Conservation (phyloP, 2,888 invertebrate genomes). For the Heliconius ethilla region DNA sequence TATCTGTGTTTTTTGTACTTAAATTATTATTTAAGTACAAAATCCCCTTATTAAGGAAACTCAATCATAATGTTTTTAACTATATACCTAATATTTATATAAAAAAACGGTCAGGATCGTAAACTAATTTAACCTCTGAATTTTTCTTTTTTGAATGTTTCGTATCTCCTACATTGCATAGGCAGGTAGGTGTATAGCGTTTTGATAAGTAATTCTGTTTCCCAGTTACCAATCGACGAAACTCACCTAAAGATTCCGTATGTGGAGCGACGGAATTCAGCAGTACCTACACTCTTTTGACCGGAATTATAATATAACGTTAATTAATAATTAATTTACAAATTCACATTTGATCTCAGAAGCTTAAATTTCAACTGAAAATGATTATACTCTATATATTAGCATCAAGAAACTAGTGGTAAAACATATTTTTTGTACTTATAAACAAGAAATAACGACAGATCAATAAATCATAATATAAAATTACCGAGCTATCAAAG, state of each 20-base stretch:
- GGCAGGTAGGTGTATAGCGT: background rate
- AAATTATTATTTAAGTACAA: too few species aligned
- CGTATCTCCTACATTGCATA: background rate
- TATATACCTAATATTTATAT: too few species aligned
- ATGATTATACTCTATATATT: too few species aligned
- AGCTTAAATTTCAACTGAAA: too few species aligned
- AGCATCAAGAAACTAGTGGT: background rate
- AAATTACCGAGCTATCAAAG: conserved; percentile 1
- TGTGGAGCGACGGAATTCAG: background rate
- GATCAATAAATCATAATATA: conserved; percentile 8
- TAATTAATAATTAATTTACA: too few species aligned
- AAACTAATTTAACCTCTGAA: background rate
- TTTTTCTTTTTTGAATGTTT: background rate
- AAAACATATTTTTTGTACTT: background rate
- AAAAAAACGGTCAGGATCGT: background rate
- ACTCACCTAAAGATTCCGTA: background rate
- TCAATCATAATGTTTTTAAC: too few species aligned
- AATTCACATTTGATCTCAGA: too few species aligned
- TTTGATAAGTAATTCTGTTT: background rate
- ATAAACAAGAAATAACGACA: background rate
- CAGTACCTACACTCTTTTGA: background rate
- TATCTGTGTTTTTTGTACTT: background rate
- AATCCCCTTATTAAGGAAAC: too few species aligned
- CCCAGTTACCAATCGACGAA: background rate
- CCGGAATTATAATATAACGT: background rate